phyloP scores from a whole-genome alignment of 1,140 invertebrate genomes.

The Brachionus koreanus region DNA sequence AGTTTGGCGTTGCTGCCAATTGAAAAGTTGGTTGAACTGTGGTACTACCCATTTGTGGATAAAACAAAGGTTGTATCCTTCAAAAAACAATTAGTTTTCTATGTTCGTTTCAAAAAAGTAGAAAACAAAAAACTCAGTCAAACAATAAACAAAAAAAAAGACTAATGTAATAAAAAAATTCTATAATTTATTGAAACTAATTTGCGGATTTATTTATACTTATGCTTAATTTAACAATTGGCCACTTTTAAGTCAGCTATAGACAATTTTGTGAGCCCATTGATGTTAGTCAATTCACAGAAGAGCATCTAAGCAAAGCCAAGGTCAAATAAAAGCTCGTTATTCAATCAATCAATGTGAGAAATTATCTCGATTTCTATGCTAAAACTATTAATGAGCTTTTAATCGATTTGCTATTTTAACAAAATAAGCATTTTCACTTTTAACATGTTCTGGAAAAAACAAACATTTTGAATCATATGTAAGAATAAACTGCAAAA shows the following conservation, averaged over 20 bases:
- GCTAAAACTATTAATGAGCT: background rate
- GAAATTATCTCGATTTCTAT: background rate
- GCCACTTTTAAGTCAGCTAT: background rate
- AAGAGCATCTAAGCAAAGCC: background rate
- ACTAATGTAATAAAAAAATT: background rate
- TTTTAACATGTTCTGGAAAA: no score
- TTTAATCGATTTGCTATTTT: no score
- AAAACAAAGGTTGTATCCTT: constrained; percentile 4
- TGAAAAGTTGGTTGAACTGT: background rate
- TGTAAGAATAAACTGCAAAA: no score
- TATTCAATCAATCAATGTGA: background rate
- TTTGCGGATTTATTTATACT: background rate
- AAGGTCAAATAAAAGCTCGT: background rate
- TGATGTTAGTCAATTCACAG: background rate
- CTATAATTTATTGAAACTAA: no score
- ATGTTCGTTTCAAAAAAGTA: background rate
- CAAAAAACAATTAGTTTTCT: background rate
- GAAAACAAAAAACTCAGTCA: constrained; percentile 5
- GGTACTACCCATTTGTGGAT: background rate
- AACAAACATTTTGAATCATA: no score
- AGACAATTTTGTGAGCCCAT: background rate
- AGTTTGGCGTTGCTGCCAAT: background rate
- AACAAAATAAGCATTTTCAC: no score
- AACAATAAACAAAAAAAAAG: background rate
- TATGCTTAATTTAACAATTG: background rate